Base-by-base conservation (phyloP, 2,113 vertebrate genomes). In the Hydrochoerus hydrochaeris region DNA sequence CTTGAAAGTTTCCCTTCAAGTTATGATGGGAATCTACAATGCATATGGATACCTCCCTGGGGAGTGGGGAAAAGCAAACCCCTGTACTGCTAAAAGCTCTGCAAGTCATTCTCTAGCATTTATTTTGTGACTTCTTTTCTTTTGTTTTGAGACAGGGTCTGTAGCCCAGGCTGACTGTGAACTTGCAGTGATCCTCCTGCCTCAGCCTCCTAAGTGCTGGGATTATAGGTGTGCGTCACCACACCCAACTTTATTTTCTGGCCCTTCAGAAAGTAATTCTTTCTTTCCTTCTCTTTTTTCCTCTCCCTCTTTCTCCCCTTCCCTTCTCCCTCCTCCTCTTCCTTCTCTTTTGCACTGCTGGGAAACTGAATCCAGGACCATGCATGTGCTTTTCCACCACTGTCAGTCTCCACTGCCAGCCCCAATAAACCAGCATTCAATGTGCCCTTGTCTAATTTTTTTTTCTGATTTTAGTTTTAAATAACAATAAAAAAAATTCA, bases 11-110 rank as follows among this genome's bases (percentile, higher is more conserved):
- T 99, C 99, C 99, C 99, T 98, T 81, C 83, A 99, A 99, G 99
- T 99, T 95, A 98, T 98, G 98, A 97, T 97, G 99, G 99, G 99
- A 99, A 99, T 98, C 99, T 97, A 99, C 99, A 99, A 99, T 98
- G 99, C 99, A 99, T 99, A 98, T 99, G 97, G 98, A 38, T 89
- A 96, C 96, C 97, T 38, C 9, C 0, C 73, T 13, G 1, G 80
- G 97, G 63, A 98, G 97, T 83, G 60, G 95, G 98, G 98, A 28
- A 44, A 75, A 46, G 24, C 24, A 75, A 75, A 75, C 24, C 24
- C 71, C 44, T 44, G 38, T 30, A 52, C 54, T 73, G 71, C 75
- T 54, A 38, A 94, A 91, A 86, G 26, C 35, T 71, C n/a, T 94
- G 62, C 4, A 57, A 9, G 58, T 41, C 16, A 49, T 77, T 85